A percentile compares a stretch with the other conserved stretches of the same genome.
phyloP scores from a whole-genome alignment of 2,797 vertebrate genomes.

The Sebastes glaucus region DNA sequence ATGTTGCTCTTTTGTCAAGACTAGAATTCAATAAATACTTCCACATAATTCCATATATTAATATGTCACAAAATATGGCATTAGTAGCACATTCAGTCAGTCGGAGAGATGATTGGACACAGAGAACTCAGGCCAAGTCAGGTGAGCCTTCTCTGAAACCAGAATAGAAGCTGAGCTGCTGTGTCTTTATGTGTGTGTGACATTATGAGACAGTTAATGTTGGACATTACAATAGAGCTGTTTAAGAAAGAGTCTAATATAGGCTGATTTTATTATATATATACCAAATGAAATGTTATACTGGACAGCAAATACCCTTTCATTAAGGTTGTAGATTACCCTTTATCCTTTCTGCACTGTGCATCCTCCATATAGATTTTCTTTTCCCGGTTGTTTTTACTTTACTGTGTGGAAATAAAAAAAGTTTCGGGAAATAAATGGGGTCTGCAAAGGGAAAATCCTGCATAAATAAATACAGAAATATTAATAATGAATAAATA shows the following conservation, averaged over 20 bases:
- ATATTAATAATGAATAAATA: no score
- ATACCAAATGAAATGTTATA: no score
- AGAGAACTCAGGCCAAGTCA: background rate
- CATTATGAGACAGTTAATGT: background rate
- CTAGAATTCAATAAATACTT: background rate
- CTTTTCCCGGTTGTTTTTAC: fast-evolving
- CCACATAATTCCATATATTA: background rate
- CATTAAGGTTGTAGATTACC: background rate
- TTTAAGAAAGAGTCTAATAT: background rate
- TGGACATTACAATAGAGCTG: background rate
- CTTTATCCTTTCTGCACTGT: background rate
- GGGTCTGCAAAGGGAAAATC: fast-evolving
- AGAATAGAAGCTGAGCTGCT: constrained; percentile 7
- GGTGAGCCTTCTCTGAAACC: background rate
- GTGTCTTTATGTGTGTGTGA: background rate
- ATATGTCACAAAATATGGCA: background rate
- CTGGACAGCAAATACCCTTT: no score
- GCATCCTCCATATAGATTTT: background rate
- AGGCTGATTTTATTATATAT: background rate
- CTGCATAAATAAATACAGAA: no score
- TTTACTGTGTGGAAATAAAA: background rate
- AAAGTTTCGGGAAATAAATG: no score
- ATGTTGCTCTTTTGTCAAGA: background rate
- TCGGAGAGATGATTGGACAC: background rate
- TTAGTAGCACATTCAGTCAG: background rate